Evolutionary conservation across 2,888 invertebrate species (phyloP).

Genomic region (Smittia aterrima): DNA sequence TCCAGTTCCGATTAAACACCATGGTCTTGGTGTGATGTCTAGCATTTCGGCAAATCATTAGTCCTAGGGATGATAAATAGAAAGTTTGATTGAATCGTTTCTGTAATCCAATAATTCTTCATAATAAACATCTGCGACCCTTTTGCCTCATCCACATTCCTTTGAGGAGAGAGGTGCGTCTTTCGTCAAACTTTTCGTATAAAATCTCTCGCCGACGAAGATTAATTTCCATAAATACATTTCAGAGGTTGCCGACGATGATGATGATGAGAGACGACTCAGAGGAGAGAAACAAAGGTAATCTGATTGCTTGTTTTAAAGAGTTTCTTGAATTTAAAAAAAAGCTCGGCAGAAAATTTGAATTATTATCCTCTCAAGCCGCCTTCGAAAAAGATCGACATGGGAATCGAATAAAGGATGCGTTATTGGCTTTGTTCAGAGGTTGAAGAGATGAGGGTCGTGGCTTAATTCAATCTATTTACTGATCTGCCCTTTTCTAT

Average conservation of each 20-base stretch:
- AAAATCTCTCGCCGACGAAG: not conserved
- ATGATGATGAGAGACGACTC: too few relatives aligned
- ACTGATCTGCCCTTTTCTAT: not conserved
- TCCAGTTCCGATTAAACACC: conserved; percentile 16
- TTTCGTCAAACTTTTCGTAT: not conserved
- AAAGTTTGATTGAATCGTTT: not conserved
- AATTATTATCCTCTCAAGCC: too few relatives aligned
- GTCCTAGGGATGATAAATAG: conserved; percentile 5
- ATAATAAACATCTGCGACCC: not conserved
- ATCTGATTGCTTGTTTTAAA: too few relatives aligned
- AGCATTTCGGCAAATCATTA: conserved; percentile 38
- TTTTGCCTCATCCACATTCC: not conserved
- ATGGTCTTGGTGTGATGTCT: not conserved
- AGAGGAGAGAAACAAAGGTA: too few relatives aligned
- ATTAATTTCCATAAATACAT: conserved; percentile 2
- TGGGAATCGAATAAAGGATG: too few relatives aligned
- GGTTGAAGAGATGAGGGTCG: too few relatives aligned
- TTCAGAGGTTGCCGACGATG: not conserved
- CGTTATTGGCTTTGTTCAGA: too few relatives aligned
- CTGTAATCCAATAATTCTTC: not conserved
- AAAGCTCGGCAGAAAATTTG: too few relatives aligned
- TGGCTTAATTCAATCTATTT: too few relatives aligned
- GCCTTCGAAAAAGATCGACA: too few relatives aligned
- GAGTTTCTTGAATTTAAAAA: too few relatives aligned
- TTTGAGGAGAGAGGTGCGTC: not conserved